phyloP scores from a whole-genome alignment of 1,140 invertebrate genomes.

The Portunus trituberculatus region DNA sequence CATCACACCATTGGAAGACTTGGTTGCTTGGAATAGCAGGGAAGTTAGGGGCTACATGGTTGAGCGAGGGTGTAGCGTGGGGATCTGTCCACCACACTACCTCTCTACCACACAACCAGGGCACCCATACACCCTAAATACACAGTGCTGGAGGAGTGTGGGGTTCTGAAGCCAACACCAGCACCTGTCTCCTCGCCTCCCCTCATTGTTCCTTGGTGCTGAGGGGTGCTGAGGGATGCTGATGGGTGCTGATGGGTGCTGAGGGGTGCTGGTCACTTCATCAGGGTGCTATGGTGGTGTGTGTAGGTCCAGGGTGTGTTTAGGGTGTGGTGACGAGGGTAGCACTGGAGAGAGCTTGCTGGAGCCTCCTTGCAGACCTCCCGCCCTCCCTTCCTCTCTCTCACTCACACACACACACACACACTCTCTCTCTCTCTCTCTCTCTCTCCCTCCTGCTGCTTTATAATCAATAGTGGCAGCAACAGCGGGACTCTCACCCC shows the following conservation, averaged over 20 bases:
- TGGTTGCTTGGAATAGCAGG: conserved; percentile 31
- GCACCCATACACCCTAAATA: too few relatives aligned
- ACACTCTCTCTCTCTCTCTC: not conserved
- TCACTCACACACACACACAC: not conserved
- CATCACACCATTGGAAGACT: conserved; percentile 37
- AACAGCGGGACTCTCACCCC: not conserved
- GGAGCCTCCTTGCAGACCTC: not conserved
- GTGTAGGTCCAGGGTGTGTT: too few relatives aligned
- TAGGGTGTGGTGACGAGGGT: conserved; percentile 74
- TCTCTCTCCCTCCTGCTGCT: conserved; percentile 41
- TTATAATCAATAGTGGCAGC: conserved; percentile 69
- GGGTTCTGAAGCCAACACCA: not conserved
- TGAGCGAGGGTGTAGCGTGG: not conserved
- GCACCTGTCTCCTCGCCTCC: conserved; percentile 40
- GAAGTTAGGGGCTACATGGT: not conserved
- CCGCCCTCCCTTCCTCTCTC: conserved; percentile 37
- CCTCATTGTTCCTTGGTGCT: not conserved
- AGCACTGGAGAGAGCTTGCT: not conserved
- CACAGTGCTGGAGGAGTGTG: too few relatives aligned
- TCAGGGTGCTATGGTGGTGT: too few relatives aligned
- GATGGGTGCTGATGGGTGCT: too few relatives aligned
- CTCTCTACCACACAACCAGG: not conserved
- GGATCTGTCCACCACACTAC: conserved; percentile 9
- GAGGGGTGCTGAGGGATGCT: not conserved
- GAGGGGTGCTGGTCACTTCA: too few relatives aligned